phyloP scores from a whole-genome alignment of 2,888 invertebrate genomes.

The Aelia acuminata region DNA sequence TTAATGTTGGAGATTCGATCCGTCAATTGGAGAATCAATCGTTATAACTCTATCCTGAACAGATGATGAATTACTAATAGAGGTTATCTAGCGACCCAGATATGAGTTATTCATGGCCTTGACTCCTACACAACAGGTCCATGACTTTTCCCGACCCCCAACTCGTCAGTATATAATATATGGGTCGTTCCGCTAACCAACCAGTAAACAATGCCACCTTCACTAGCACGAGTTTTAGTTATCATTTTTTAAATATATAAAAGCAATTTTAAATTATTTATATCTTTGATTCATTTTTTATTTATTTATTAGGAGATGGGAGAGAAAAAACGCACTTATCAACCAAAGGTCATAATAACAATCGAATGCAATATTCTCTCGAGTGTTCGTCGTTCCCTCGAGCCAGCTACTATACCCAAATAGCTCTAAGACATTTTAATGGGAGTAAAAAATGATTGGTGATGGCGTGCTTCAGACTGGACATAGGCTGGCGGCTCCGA shows the following conservation, averaged over 20 bases:
- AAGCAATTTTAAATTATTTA: neutral
- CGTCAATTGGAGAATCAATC: too few relatives aligned
- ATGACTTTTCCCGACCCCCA: neutral
- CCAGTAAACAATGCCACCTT: neutral
- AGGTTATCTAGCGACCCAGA: neutral
- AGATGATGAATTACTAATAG: neutral
- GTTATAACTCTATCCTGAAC: too few relatives aligned
- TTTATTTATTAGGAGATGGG: too few relatives aligned
- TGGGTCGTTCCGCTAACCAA: neutral
- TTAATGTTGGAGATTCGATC: conserved; percentile 5
- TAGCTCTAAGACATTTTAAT: too few relatives aligned
- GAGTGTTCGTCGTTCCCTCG: too few relatives aligned
- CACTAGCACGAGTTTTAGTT: neutral
- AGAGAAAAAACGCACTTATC: too few relatives aligned
- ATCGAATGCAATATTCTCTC: too few relatives aligned
- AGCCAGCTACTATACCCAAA: too few relatives aligned
- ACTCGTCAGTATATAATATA: neutral
- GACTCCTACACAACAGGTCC: conserved; percentile 11
- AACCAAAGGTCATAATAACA: too few relatives aligned
- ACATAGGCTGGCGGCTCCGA: too few relatives aligned
- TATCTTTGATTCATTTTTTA: neutral
- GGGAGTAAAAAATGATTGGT: too few relatives aligned
- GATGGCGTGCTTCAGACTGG: too few relatives aligned
- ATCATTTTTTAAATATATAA: neutral
- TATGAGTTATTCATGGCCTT: conserved; percentile 30